Base-by-base conservation (phyloP, 1,140 invertebrate species). In the Drosophila watanabei region DNA sequence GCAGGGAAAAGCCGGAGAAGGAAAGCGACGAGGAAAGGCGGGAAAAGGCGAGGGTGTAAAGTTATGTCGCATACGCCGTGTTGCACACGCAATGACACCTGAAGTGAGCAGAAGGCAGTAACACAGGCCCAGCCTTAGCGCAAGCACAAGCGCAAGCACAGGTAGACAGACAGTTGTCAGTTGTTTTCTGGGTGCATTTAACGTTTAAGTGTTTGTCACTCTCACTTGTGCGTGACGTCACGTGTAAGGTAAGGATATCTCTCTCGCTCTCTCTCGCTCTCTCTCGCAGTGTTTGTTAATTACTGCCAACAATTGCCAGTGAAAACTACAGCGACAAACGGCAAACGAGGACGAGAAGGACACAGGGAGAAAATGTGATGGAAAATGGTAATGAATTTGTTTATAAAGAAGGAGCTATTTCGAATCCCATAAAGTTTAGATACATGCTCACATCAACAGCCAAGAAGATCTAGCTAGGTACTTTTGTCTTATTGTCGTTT, bases 151-250 rank as follows among this genome's bases (percentile, higher is more conserved):
- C 33, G 14, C 18, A 14, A 11, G 52, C 20, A 11, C 37, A 46
- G 45, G 45, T 33, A 48, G 56, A 49, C 52, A 48, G 56, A 49
- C 52, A 59, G 54, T 70, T 78, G 51, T 41, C 41, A 79, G 69
- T 77, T 75, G 54, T 57, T 57, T 57, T 52, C 37, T 78, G 84
- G 85, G 81, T 89, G 84, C 84, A 88, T 88, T 88, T 85, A 88
- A 81, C 81, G 78, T 69, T 69, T 79, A 85, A 89, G 84, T 88
- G 81, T 88, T 81, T 80, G 81, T 88, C 84, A 88, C 84, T 88
- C 85, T 88, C 85, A 78, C 72, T 80, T 75, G 81, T 84, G 81
- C 85, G 81, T 88, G 85, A 90, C 86, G 85, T 88, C 86, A 88
- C 78, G 78, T 84, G 76, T 66, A 59, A 76, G 68, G 62, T 46